Evolutionary conservation across 2,113 vertebrate genomes (phyloP).

Genomic region (Polypterus senegalus): DNA sequence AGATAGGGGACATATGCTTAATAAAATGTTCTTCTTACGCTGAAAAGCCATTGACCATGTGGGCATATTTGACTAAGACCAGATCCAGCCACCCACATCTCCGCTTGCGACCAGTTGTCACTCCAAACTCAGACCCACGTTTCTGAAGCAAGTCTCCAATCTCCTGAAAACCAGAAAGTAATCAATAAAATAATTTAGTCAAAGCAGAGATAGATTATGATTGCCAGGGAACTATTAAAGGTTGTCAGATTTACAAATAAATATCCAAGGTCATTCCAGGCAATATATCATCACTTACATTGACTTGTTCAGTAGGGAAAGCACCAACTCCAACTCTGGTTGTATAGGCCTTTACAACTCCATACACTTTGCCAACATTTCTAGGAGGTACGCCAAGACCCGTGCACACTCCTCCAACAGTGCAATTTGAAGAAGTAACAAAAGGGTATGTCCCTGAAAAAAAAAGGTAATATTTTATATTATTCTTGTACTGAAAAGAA

Average conservation of each 20-base stretch:
- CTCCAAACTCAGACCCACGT: constrained; percentile 54
- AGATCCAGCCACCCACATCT: constrained; percentile 57
- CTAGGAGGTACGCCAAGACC: constrained; percentile 53
- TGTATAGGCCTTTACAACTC: constrained; percentile 63
- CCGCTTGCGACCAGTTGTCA: constrained; percentile 47
- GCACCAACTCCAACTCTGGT: constrained; percentile 61
- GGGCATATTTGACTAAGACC: constrained; percentile 60
- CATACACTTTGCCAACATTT: constrained; percentile 55
- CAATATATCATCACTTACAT: constrained; percentile 38
- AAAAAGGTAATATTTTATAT: background rate
- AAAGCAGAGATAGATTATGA: background rate
- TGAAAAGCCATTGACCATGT: constrained; percentile 67
- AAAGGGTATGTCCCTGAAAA: constrained; percentile 59
- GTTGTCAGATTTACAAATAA: background rate
- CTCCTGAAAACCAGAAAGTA: constrained; percentile 10
- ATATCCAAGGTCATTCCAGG: too few relatives aligned
- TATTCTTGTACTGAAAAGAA: background rate
- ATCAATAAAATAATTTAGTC: background rate
- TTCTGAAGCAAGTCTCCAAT: constrained; percentile 44
- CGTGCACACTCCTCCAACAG: constrained; percentile 62
- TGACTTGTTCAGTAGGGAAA: constrained; percentile 61
- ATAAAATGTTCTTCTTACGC: constrained; percentile 39
- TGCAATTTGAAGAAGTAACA: constrained; percentile 52
- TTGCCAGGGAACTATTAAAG: too few relatives aligned
- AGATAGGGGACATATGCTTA: too few relatives aligned